These are phyloP conservation scores for Charaxes varanes DNA, from an alignment of 1,140 invertebrate genomes.

Conservation along the genomic window DNA sequence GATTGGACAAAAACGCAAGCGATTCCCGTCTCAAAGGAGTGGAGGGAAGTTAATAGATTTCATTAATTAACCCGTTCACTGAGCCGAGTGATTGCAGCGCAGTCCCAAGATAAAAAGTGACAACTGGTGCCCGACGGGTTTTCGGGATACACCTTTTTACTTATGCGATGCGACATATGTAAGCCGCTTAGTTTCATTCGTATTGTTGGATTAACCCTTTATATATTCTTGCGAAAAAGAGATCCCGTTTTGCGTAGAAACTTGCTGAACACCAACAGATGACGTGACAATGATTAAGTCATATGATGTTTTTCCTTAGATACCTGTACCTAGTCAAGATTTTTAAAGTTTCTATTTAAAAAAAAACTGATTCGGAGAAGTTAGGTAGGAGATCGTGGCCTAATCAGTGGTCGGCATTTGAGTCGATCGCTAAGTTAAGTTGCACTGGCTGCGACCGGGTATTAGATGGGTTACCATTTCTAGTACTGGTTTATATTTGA, in stretches of 20 bases:
- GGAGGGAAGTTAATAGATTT: slow-evolving; percentile 68
- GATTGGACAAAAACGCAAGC: slow-evolving; percentile 54
- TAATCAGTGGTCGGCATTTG: too few species aligned
- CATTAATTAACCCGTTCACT: slow-evolving; percentile 72
- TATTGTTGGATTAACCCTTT: slow-evolving; percentile 18
- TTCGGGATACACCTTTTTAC: slow-evolving; percentile 40
- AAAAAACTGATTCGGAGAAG: too few species aligned
- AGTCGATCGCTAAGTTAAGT: too few species aligned
- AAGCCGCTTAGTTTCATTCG: slow-evolving; percentile 25
- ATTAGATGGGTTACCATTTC: too few species aligned
- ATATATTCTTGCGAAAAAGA: slow-evolving; percentile 18
- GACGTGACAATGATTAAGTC: too few species aligned
- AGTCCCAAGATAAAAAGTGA: slow-evolving; percentile 66
- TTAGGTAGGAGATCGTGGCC: too few species aligned
- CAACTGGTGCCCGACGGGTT: slow-evolving; percentile 51
- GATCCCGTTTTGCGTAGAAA: slow-evolving; percentile 7
- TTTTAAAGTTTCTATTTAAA: too few species aligned
- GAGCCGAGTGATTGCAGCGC: slow-evolving; percentile 64
- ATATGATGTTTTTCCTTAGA: too few species aligned
- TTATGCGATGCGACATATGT: slow-evolving; percentile 26
- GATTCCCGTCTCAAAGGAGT: slow-evolving; percentile 48
- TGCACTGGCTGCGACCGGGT: too few species aligned
- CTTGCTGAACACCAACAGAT: too few species aligned
- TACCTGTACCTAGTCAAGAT: too few species aligned
- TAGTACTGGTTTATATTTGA: too few species aligned